These are phyloP conservation scores for Pygoscelis adeliae DNA, from an alignment of 2,113 vertebrate species.

Conservation along the genomic window DNA sequence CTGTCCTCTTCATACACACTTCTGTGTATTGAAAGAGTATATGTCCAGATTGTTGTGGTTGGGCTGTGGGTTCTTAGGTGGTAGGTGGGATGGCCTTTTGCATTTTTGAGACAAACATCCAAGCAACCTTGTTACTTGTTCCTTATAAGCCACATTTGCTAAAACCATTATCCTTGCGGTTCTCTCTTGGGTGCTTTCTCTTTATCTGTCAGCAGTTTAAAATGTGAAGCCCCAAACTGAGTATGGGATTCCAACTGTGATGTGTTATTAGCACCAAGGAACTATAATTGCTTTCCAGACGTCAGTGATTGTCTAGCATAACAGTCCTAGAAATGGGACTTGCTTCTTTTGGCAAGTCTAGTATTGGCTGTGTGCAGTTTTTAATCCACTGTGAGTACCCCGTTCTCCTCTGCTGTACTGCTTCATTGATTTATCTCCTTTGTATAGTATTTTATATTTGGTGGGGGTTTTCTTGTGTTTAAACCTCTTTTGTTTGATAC, in stretches of 20 bases:
- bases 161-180: background rate
- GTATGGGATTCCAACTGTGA: background rate
- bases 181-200: background rate
- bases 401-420: background rate
- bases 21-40: background rate
- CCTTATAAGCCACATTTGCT: background rate
- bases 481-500: background rate
- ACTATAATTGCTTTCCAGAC: background rate
- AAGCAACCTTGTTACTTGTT: background rate
- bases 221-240: background rate
- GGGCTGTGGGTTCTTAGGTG: background rate
- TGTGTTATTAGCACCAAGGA: background rate
- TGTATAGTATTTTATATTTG: background rate
- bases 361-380: background rate
- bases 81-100: background rate
- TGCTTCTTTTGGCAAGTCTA: background rate
- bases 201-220: background rate
- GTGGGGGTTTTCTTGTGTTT: background rate
- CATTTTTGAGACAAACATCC: background rate
- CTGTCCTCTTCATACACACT: background rate
- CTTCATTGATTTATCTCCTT: background rate
- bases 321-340: background rate
- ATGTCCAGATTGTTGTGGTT: background rate
- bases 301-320: background rate
- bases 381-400: background rate